Conservation (phyloP, 2,113 vertebrate species). For the Chlorodrepanis virens region DNA sequence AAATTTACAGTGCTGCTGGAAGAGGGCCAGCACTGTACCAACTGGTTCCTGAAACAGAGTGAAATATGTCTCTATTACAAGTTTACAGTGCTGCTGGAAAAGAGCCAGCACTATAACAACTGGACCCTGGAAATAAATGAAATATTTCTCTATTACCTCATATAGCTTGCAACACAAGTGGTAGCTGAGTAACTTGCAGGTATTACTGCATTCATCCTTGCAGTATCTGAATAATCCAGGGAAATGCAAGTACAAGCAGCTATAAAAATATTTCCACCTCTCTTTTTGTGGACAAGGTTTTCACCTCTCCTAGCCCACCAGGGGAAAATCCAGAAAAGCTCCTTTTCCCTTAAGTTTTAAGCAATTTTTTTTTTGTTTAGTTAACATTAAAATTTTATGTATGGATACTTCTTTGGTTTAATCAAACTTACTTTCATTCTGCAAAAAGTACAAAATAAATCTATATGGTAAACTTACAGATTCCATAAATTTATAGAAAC, state of each 20-base stretch:
- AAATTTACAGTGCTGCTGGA: constrained; percentile 23
- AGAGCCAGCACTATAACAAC: neutral
- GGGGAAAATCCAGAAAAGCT: neutral
- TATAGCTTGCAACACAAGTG: neutral
- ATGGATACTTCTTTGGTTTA: neutral
- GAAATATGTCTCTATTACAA: constrained; percentile 17
- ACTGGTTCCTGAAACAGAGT: constrained; percentile 21
- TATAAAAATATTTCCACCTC: neutral
- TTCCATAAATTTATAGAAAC: neutral
- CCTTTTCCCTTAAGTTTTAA: neutral
- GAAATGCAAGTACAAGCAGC: neutral
- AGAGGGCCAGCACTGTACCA: neutral
- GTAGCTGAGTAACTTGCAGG: neutral
- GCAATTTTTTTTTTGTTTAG: neutral
- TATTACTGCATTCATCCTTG: neutral
- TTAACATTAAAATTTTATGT: neutral
- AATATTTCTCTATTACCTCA: constrained; percentile 41
- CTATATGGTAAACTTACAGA: neutral
- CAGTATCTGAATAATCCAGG: neutral
- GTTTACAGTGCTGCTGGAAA: constrained; percentile 16
- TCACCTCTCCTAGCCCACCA: neutral
- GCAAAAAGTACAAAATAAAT: neutral
- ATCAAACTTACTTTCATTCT: neutral
- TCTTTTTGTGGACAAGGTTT: neutral
- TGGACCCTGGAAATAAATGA: constrained; percentile 31